Percentiles rank a stretch among this genome's conserved stretches.
Evolutionary conservation across 2,888 invertebrate species (phyloP).

Genomic region (Coleophora flavipennella): DNA sequence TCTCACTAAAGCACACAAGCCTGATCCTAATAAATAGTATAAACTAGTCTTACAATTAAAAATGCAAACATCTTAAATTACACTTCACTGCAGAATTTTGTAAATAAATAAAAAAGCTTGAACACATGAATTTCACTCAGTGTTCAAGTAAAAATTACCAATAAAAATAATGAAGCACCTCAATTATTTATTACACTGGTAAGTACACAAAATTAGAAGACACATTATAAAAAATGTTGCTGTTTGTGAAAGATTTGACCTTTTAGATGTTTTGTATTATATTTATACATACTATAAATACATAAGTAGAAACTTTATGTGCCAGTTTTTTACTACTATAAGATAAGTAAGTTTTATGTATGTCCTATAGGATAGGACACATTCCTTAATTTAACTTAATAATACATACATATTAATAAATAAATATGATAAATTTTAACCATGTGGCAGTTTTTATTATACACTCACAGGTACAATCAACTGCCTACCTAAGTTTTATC

Average conservation of each 20-base stretch:
- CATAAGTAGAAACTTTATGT: slow-evolving; percentile 14
- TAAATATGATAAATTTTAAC: slow-evolving; percentile 29
- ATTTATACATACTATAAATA: slow-evolving; percentile 4
- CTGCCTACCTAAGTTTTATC: too few species aligned
- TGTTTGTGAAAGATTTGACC: background rate
- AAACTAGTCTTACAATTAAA: background rate
- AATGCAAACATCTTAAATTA: too few species aligned
- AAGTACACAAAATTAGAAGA: too few species aligned
- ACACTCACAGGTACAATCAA: too few species aligned
- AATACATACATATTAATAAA: slow-evolving; percentile 17
- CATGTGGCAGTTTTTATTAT: slow-evolving; percentile 1
- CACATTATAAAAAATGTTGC: background rate
- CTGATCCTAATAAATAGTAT: background rate
- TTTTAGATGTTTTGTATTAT: background rate
- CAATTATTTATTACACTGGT: too few species aligned
- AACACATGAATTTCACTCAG: too few species aligned
- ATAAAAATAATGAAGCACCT: too few species aligned
- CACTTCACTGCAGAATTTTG: too few species aligned
- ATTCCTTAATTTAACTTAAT: slow-evolving; percentile 38
- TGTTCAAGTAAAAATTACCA: too few species aligned
- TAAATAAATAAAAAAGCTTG: too few species aligned
- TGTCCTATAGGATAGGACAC: slow-evolving; percentile 53
- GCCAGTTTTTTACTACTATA: slow-evolving; percentile 28
- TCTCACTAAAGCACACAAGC: background rate
- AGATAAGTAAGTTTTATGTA: slow-evolving; percentile 17